Conservation (phyloP, 1,140 invertebrate species). For the Bilobella aurantiaca region DNA sequence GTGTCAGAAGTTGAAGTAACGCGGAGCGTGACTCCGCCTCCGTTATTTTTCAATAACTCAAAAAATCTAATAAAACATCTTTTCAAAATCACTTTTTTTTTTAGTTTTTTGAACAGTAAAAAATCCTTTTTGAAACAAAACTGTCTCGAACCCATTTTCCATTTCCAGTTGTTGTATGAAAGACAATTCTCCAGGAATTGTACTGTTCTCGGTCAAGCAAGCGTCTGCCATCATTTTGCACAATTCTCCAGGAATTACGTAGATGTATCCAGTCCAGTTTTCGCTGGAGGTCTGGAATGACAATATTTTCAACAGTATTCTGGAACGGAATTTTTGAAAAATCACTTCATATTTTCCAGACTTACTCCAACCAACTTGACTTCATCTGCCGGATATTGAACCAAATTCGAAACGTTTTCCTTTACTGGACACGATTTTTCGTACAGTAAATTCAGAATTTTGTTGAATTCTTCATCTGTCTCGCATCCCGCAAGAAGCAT, state of each 20-base stretch:
- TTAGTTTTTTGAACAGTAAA: no score
- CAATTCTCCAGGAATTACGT: not conserved
- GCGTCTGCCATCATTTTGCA: not conserved
- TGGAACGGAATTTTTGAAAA: not conserved
- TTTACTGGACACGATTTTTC: not conserved
- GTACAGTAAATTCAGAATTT: not conserved
- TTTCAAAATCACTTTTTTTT: no score
- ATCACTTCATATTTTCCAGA: not conserved
- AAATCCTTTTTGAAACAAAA: no score
- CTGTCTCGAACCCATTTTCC: not conserved
- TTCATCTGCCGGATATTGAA: not conserved
- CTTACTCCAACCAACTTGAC: not conserved
- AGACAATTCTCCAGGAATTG: not conserved
- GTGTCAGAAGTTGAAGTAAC: not conserved
- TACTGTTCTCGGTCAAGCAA: not conserved
- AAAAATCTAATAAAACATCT: not conserved
- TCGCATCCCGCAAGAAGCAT: not conserved
- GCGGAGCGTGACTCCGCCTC: not conserved
- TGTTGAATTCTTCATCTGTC: not conserved
- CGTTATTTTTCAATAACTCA: not conserved
- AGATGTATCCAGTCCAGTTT: not conserved
- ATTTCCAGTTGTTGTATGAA: not conserved
- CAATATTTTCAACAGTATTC: not conserved
- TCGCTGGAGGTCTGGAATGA: not conserved
- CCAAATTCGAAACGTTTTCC: not conserved